Base-by-base conservation (phyloP, 1,140 invertebrate species). In the Homarus americanus region DNA sequence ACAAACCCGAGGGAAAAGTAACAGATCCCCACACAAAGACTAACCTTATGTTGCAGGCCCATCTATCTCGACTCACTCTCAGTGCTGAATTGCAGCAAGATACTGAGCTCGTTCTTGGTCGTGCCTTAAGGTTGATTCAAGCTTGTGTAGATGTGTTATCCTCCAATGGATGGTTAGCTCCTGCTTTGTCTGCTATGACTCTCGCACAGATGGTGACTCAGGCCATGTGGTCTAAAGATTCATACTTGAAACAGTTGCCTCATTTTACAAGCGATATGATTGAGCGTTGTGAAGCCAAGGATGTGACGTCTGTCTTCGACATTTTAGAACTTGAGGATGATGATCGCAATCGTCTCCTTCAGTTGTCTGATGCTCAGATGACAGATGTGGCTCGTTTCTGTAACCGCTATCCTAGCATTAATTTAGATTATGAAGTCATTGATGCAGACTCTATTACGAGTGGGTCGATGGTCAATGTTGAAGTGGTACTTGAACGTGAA, bases 181-280 rank as follows among this genome's bases (percentile, higher is more conserved):
- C 99, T 0, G 99, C 99, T 12, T 97, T 99, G 36, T 98, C 99
- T 76, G 98, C 99, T 93, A 99, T 99, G 99, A 99, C 99, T 95
- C 95, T 99, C 87, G 98, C 99, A 0, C 99, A 99, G 94, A 99
- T 99, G 99, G 97, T 99, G 0, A 99, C 99, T 0, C 99, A 99
- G 95, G 99, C 98, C 2, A 99, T 99, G 98, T 99, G 99, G 98
- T 98, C 97, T 87, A 99, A 99, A 94, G 99, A 99, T 94, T 99
- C 98, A 0, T 99, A 99, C 94, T 95, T 99, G 73, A 98, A 99
- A 93, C 99, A 99, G 93, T 94, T 99, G 91, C 99, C 99, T 4
- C 98, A 99, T 94, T 99, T 99, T 94, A 97, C 96, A 20, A 93
- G 95, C 0, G 99, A 99, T 1, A 97, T 93, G 20, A 93, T 93